Conservation (phyloP, 2,888 invertebrate species). For the Rhagium mordax region DNA sequence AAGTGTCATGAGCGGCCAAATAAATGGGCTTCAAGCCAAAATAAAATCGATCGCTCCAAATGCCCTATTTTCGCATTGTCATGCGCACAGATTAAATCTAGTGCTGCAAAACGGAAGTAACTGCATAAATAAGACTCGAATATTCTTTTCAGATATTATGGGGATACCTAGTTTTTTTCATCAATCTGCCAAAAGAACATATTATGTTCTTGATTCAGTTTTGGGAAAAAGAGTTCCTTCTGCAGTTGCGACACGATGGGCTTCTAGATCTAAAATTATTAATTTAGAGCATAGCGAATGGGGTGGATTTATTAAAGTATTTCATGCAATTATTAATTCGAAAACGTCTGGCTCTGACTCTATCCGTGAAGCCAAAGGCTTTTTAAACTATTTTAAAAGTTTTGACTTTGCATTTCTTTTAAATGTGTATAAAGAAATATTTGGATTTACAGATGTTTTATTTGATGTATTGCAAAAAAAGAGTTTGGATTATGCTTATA, state of each 20-base stretch:
- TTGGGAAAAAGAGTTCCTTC: slow-evolving; percentile 14
- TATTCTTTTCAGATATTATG: background rate
- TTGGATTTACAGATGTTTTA: background rate
- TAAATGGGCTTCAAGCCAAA: slow-evolving; percentile 59
- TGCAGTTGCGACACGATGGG: background rate
- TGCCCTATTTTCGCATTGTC: slow-evolving; percentile 56
- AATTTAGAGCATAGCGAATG: slow-evolving; percentile 7
- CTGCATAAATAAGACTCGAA: background rate
- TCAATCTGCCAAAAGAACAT: slow-evolving; percentile 40
- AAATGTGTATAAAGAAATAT: background rate
- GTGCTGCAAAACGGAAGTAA: slow-evolving; percentile 9
- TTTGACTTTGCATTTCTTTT: background rate
- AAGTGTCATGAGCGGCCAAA: slow-evolving; percentile 53
- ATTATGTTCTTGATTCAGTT: slow-evolving; percentile 29
- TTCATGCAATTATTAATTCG: slow-evolving; percentile 5
- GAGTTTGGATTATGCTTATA: background rate
- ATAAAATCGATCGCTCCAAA: slow-evolving; percentile 53
- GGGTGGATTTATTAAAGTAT: slow-evolving; percentile 8
- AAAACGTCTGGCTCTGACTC: slow-evolving; percentile 4
- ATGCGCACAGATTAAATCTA: slow-evolving; percentile 30
- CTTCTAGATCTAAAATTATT: slow-evolving; percentile 19
- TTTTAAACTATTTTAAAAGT: background rate
- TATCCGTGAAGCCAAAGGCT: slow-evolving; percentile 1
- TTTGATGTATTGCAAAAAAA: slow-evolving; percentile 2
- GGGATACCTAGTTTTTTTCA: slow-evolving; percentile 30